phyloP scores from a whole-genome alignment of 2,113 vertebrate genomes.

The Tringa solitaria region DNA sequence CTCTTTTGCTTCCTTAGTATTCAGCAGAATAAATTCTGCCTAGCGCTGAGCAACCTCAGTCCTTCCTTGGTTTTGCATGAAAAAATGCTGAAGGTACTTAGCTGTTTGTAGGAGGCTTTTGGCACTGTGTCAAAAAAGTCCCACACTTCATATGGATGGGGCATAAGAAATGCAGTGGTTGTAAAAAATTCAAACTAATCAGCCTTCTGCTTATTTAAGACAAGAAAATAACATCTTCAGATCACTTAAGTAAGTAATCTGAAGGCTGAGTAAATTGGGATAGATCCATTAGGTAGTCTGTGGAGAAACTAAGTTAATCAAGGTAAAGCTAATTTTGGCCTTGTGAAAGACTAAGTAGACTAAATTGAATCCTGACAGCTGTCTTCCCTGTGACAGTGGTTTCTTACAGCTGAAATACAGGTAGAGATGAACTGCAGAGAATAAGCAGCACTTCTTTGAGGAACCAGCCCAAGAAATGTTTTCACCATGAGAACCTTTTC shows the following conservation, averaged over 20 bases:
- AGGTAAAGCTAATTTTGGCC: conserved; percentile 40
- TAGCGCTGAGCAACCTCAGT: neutral
- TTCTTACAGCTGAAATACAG: neutral
- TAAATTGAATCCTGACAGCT: neutral
- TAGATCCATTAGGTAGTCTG: neutral
- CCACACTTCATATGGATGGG: neutral
- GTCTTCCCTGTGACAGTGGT: neutral
- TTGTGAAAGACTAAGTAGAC: neutral
- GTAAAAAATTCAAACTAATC: neutral
- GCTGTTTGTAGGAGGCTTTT: neutral
- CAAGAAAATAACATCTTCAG: neutral
- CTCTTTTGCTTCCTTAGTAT: neutral
- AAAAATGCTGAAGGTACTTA: neutral
- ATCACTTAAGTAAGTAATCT: neutral
- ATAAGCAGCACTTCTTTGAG: neutral
- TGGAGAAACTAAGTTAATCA: conserved; percentile 16
- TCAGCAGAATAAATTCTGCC: neutral
- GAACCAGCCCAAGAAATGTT: neutral
- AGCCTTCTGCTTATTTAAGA: neutral
- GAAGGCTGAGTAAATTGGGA: neutral
- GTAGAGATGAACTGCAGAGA: neutral
- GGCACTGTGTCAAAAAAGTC: neutral
- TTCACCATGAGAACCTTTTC: neutral
- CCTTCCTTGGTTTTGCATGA: neutral
- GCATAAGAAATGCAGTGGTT: neutral